A percentile compares a stretch with the other conserved stretches of the same genome.
Evolutionary conservation across 1,140 invertebrate species (phyloP).

Genomic region (Pachypsylla venusta): DNA sequence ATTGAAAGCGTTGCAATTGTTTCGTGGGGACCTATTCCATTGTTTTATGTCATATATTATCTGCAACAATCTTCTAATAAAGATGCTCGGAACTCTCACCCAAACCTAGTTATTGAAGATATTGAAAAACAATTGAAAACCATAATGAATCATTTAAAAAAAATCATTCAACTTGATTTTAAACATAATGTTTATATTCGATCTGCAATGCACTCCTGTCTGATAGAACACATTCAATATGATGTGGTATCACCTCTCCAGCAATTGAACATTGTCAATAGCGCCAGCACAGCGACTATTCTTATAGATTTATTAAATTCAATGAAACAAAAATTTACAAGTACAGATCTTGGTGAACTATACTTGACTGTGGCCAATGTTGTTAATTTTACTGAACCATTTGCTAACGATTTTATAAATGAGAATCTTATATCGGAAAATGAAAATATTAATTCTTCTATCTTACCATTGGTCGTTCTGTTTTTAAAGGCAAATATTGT

Average conservation of each 20-base stretch:
- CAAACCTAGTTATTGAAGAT: neutral
- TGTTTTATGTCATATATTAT: neutral
- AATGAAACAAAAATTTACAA: neutral
- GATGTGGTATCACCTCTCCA: neutral
- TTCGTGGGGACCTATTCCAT: neutral
- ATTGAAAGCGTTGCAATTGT: neutral
- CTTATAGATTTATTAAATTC: neutral
- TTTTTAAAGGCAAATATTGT: neutral
- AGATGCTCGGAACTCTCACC: neutral
- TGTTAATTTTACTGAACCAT: neutral
- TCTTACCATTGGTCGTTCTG: neutral
- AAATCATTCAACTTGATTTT: neutral
- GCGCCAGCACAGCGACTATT: neutral
- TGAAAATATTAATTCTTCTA: neutral
- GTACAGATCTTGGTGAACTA: neutral
- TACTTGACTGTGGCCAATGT: neutral
- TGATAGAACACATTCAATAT: neutral
- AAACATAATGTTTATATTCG: constrained; percentile 1
- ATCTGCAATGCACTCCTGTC: neutral
- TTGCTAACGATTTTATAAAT: neutral
- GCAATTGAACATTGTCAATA: neutral
- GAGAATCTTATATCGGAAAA: neutral
- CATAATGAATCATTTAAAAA: neutral
- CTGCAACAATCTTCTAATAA: neutral
- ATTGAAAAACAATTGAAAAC: neutral